Evolutionary conservation across 2,888 invertebrate species (phyloP), one percentile per base, ranked within the genome.

Genomic region (Disparrhopalites patrizii): DNA sequence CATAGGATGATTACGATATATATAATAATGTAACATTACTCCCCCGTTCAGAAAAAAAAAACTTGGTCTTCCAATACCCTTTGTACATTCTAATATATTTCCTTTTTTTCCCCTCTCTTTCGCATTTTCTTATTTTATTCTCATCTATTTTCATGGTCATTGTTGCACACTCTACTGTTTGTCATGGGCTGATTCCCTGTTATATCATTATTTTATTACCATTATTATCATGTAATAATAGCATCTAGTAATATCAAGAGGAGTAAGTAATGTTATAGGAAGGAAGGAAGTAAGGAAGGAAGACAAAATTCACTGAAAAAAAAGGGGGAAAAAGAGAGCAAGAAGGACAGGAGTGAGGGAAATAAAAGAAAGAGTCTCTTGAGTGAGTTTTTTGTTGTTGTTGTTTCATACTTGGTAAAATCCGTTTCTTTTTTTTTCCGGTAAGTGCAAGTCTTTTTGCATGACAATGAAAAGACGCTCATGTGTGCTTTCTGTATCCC

Each of bases 151-250:
- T n/a, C n/a, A 47, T 15, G 7, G 15, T 3, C 23, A 47, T 3
- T 47, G 23, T 47, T 47, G 47, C 25, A n/a, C n/a, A n/a, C n/a
- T n/a, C n/a, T n/a, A n/a, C n/a, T n/a, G 25, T 47, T 47, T 47
- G 20, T 47, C 47, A 47, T 47, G 47, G 47, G 47, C 25, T 47
- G 47, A 47, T 47, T 47, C 47, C 47, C 47, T 47, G 47, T 47
- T 47, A 47, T 47, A 47, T 47, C 23, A 47, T 47, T 47, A 47
- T n/a, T n/a, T n/a, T n/a, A n/a, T n/a, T n/a, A n/a, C n/a, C n/a
- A n/a, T n/a, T n/a, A n/a, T n/a, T n/a, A n/a, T n/a, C n/a, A n/a
- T n/a, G n/a, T n/a, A n/a, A n/a, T n/a, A n/a, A n/a, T n/a, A n/a
- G n/a, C n/a, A n/a, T n/a, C n/a, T n/a, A n/a, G n/a, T n/a, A n/a